phyloP scores from a whole-genome alignment of 2,113 vertebrate genomes.

The Emydocephalus ijimae region DNA sequence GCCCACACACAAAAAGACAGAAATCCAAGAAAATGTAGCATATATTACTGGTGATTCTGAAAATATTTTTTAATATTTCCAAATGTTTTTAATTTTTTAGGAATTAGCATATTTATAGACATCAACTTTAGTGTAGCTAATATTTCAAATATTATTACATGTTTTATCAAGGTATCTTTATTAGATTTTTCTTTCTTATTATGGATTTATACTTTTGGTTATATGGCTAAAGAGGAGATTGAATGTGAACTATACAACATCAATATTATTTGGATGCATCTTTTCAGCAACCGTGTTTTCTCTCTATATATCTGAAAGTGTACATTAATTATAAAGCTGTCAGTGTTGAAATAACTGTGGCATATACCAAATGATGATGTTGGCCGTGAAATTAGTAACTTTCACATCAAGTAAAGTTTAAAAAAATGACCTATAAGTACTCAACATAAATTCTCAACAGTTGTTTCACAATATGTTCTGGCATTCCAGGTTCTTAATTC shows the following conservation, averaged over 20 bases:
- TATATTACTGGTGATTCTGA: constrained; percentile 13
- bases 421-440: neutral
- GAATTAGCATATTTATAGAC: constrained; percentile 6
- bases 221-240: neutral
- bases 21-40: neutral
- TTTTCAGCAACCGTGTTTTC: neutral
- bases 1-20: neutral
- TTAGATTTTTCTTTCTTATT: no score
- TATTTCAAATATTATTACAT: constrained; percentile 2
- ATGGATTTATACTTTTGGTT: neutral
- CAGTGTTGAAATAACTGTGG: neutral
- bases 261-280: neutral
- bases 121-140: neutral
- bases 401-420: neutral
- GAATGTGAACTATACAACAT: neutral
- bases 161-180: neutral
- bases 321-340: neutral
- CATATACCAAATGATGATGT: neutral
- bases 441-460: neutral
- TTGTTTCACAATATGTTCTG: neutral
- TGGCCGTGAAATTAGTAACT: neutral
- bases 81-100: neutral
- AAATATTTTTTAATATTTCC: neutral
- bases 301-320: neutral
- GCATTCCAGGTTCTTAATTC: neutral